phyloP scores from a whole-genome alignment of 1,140 invertebrate genomes.

The Panagrolaimus sp. region DNA sequence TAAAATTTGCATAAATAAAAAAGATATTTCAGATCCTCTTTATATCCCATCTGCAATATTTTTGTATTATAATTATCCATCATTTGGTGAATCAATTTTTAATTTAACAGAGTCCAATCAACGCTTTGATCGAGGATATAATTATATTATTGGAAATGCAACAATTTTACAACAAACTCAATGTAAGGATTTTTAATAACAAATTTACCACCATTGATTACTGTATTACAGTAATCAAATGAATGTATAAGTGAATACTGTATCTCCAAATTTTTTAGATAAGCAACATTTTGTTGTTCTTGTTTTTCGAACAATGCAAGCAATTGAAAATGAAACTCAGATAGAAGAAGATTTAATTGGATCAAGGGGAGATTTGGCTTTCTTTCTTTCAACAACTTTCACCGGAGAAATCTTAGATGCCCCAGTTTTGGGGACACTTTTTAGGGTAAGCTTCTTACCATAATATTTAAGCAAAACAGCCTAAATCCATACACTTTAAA shows the following conservation, averaged over 20 bases:
- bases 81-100: neutral
- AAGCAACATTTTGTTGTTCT: neutral
- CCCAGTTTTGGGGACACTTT: neutral
- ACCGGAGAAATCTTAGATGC: neutral
- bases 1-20: neutral
- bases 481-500: too few relatives aligned
- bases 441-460: neutral
- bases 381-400: neutral
- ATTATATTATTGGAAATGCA: neutral
- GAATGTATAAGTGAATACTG: too few relatives aligned
- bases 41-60: neutral
- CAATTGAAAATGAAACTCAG: neutral
- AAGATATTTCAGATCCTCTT: neutral
- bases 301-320: neutral
- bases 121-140: neutral
- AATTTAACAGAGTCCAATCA: slow-evolving; percentile 1
- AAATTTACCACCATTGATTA: neutral
- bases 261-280: too few relatives aligned
- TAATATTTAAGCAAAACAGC: too few relatives aligned
- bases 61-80: neutral
- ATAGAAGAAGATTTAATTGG: neutral
- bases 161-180: neutral
- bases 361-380: slow-evolving; percentile 4
- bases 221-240: too few relatives aligned
- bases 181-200: neutral